Evolutionary conservation across 2,888 invertebrate species (phyloP), one percentile per base, ranked within the genome.

Genomic region (Norana najaformis): DNA sequence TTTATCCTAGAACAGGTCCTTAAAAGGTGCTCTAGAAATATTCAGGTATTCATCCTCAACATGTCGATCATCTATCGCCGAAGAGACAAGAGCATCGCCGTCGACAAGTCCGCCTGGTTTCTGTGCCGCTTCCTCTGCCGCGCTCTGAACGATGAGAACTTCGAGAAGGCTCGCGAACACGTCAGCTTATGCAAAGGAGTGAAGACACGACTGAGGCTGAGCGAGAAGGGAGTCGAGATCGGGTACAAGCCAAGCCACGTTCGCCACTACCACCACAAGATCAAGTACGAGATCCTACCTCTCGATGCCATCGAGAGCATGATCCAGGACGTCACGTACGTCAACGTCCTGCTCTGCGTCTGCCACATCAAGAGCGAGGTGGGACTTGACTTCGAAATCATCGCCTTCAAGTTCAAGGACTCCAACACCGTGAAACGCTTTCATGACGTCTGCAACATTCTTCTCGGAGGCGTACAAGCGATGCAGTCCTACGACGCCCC

Each of bases 81-180:
- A 0, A 85, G 37, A 85, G 85, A 35, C 36, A 85, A 36, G 30
- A 85, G 85, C 37, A 36, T 89, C 20, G n/a, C 89, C 30, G 20
- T 90, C 0, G 90, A 90, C 34, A 90, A 90, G 89, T 89, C 89
- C 35, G 89, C 90, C 30, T 90, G 90, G 90, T 90, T 90, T 47
- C 88, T 90, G n/a, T 89, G 83, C 36, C 89, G 89, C 38, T 83
- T 90, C 34, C 90, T 90, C 41, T 89, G 90, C 47, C 36, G 37
- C 37, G 41, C 47, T 23, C 89, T 90, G 20, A 88, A 88, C 83
- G 90, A 88, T 23, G 83, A 41, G 34, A 90, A 41, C 39, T 90
- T 90, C 36, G 90, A 89, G n/a, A 88, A 83, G 89, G 41, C 89
- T n/a, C 88, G 90, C n/a, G 88, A 90, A 3, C 82, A 83, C 39